phyloP scores from a whole-genome alignment of 2,113 vertebrate genomes.

The Perccottus glenii region DNA sequence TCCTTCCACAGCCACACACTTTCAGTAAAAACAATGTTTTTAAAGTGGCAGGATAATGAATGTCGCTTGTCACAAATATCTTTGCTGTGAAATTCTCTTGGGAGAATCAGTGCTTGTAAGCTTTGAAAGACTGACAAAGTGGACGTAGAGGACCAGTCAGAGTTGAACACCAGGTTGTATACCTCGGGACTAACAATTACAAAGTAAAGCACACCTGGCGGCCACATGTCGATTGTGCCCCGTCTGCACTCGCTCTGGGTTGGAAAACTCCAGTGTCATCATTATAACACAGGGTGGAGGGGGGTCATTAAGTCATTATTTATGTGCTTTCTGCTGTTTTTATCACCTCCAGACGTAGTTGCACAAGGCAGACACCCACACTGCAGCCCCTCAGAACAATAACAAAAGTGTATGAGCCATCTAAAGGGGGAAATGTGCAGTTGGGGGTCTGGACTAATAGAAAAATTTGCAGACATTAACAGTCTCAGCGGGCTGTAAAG shows the following conservation, averaged over 20 bases:
- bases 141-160: neutral
- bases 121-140: neutral
- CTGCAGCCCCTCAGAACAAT: slow-evolving; percentile 56
- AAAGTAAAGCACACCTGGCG: slow-evolving; percentile 69
- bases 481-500: slow-evolving; percentile 54
- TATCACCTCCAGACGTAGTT: slow-evolving; percentile 70
- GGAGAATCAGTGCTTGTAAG: neutral
- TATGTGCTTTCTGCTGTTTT: slow-evolving; percentile 75
- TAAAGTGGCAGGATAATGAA: slow-evolving; percentile 39
- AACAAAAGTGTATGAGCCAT: slow-evolving; percentile 66
- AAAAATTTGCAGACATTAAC: slow-evolving; percentile 66
- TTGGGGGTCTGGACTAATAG: slow-evolving; percentile 49
- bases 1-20: neutral
- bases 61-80: slow-evolving; percentile 23
- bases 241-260: slow-evolving; percentile 21
- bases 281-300: slow-evolving; percentile 67
- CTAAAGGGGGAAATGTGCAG: slow-evolving; percentile 11
- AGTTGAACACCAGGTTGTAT: neutral
- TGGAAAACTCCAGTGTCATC: slow-evolving; percentile 70
- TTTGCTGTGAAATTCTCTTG: slow-evolving; percentile 11
- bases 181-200: slow-evolving; percentile 1
- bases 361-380: slow-evolving; percentile 62
- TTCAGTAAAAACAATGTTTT: neutral
- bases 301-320: slow-evolving; percentile 79
- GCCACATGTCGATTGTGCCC: slow-evolving; percentile 72